These are phyloP conservation scores for Elegia similella DNA, from an alignment of 2,888 invertebrate genomes.

Conservation along the genomic window DNA sequence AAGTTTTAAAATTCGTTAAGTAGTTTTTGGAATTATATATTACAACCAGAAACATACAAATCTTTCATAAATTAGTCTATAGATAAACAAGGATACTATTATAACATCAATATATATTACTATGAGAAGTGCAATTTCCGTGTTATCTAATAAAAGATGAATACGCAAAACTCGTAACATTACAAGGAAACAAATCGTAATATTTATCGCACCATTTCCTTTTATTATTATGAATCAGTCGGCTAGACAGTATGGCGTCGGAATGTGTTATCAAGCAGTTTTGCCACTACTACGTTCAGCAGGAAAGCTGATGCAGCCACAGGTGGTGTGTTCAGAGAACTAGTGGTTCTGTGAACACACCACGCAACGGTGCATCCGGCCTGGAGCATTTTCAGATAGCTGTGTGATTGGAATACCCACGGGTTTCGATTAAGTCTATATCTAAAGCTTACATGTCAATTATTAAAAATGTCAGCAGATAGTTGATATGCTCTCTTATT, in stretches of 20 bases:
- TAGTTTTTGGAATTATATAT: too few relatives aligned
- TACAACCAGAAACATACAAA: too few relatives aligned
- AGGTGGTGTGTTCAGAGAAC: conserved; percentile 24
- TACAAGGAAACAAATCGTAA: neutral
- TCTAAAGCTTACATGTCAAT: too few relatives aligned
- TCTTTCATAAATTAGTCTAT: neutral
- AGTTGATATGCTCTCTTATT: too few relatives aligned
- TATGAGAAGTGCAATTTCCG: neutral
- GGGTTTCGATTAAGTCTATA: neutral
- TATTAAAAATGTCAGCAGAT: too few relatives aligned
- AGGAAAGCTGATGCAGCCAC: conserved; percentile 26
- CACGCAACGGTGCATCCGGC: conserved; percentile 25
- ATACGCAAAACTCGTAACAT: neutral
- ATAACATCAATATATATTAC: neutral
- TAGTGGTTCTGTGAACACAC: conserved; percentile 5
- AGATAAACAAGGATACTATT: neutral
- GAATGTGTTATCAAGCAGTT: conserved; percentile 10
- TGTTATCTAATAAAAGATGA: conserved; percentile 1
- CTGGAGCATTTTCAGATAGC: neutral
- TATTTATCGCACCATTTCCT: conserved; percentile 12
- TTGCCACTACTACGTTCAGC: conserved; percentile 16
- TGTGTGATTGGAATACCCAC: neutral
- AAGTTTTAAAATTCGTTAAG: too few relatives aligned
- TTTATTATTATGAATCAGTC: conserved; percentile 9
- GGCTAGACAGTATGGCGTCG: conserved; percentile 18